Conservation (phyloP, 2,113 vertebrate species). For the Lynx canadensis region DNA sequence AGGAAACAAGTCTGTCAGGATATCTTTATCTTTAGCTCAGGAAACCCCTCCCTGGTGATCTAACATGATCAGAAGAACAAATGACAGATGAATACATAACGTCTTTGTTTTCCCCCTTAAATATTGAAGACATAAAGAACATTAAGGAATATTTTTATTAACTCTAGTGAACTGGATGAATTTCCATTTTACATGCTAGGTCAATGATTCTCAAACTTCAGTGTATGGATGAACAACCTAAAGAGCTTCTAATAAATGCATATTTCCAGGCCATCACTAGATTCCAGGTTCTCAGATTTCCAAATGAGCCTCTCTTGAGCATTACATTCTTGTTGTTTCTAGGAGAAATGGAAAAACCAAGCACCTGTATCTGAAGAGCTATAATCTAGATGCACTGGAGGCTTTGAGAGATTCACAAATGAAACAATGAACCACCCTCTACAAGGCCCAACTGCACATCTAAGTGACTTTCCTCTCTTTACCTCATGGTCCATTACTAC, state of each 20-base stretch:
- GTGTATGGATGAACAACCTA: not conserved
- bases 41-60: not conserved
- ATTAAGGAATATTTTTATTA: not conserved
- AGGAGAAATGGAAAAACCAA: not conserved
- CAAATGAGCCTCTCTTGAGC: not conserved
- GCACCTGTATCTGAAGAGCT: not conserved
- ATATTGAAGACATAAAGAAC: not conserved
- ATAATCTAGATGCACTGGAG: not conserved
- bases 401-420: not conserved
- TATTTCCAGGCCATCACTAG: not conserved
- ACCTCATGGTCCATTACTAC: not conserved
- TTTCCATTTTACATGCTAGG: not conserved
- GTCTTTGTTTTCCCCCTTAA: constrained; percentile 36
- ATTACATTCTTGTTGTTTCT: not conserved
- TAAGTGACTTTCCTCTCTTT: not conserved
- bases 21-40: not conserved
- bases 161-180: not conserved
- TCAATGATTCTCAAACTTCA: not conserved
- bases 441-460: not conserved
- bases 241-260: not conserved
- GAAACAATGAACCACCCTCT: not conserved
- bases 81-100: not conserved
- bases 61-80: not conserved
- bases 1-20: not conserved
- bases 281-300: constrained; percentile 13